phyloP scores from a whole-genome alignment of 2,797 vertebrate species.

The Coregonus sp. region DNA sequence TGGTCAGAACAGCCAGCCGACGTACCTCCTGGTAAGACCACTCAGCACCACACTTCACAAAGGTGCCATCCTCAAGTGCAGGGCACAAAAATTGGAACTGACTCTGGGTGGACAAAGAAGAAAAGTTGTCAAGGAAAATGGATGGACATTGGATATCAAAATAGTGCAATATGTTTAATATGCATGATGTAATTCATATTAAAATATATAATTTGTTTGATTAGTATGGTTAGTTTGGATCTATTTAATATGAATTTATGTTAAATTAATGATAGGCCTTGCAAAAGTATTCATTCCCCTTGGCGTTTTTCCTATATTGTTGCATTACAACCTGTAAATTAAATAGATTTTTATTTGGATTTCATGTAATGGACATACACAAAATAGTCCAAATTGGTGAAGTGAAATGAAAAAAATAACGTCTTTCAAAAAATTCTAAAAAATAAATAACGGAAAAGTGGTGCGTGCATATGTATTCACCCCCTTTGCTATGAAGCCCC shows the following conservation, averaged over 20 bases:
- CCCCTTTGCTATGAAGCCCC: no score
- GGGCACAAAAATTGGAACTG: constrained; percentile 70
- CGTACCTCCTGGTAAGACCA: constrained; percentile 73
- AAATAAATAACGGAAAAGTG: no score
- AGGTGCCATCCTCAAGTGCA: constrained; percentile 37
- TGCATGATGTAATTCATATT: neutral
- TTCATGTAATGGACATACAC: no score
- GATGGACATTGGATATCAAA: neutral
- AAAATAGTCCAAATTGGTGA: no score
- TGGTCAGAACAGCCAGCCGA: constrained; percentile 64
- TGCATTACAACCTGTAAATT: no score
- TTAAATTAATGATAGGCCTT: no score
- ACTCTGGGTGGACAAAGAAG: constrained; percentile 51
- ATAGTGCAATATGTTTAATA: neutral
- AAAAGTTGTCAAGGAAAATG: neutral
- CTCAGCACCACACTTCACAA: constrained; percentile 37
- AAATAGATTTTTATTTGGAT: no score
- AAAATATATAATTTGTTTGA: neutral
- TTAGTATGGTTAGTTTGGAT: neutral
- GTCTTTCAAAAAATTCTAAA: no score
- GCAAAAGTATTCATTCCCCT: no score
- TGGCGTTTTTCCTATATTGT: no score
- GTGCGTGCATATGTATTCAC: no score
- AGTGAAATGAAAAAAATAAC: no score
- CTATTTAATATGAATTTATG: neutral